Percentiles rank a stretch among this genome's conserved stretches.
These are phyloP conservation scores for Agrilus cyanescens DNA, from an alignment of 2,888 invertebrate species.

Conservation along the genomic window DNA sequence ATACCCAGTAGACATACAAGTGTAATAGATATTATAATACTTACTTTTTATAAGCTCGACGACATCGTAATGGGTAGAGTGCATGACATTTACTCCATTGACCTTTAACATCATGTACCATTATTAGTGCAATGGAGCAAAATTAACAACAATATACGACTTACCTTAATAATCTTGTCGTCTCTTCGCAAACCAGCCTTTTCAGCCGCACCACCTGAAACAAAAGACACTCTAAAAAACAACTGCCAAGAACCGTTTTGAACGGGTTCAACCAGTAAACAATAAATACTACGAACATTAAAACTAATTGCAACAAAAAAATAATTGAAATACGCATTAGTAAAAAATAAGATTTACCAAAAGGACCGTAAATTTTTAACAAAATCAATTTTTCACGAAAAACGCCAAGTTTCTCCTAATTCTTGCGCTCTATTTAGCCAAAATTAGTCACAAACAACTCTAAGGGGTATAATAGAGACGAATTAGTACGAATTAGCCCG, in stretches of 20 bases:
- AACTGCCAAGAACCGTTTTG: background rate
- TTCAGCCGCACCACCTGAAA: slow-evolving; percentile 80
- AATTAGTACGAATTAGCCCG: no score
- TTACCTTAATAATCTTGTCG: slow-evolving; percentile 84
- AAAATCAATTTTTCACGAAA: no score
- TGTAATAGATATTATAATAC: slow-evolving; percentile 25
- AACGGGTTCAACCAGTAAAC: background rate
- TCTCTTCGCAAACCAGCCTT: slow-evolving; percentile 84
- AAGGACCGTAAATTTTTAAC: no score
- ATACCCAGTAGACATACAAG: background rate
- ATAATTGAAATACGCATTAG: no score
- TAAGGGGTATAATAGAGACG: no score
- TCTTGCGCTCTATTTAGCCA: no score
- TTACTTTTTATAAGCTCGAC: slow-evolving; percentile 90
- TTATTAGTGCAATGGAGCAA: background rate
- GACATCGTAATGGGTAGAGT: slow-evolving; percentile 88
- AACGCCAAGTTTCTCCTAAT: no score
- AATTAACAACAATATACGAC: background rate
- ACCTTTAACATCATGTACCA: slow-evolving; percentile 41
- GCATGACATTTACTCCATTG: slow-evolving; percentile 83
- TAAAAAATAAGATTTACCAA: no score
- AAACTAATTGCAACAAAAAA: no score
- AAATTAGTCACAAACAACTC: no score
- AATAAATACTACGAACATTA: no score
- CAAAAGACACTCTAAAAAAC: slow-evolving; percentile 15